Percentiles rank a stretch among this genome's conserved stretches.
phyloP scores from a whole-genome alignment of 2,888 invertebrate genomes.

The Anodontia alba region DNA sequence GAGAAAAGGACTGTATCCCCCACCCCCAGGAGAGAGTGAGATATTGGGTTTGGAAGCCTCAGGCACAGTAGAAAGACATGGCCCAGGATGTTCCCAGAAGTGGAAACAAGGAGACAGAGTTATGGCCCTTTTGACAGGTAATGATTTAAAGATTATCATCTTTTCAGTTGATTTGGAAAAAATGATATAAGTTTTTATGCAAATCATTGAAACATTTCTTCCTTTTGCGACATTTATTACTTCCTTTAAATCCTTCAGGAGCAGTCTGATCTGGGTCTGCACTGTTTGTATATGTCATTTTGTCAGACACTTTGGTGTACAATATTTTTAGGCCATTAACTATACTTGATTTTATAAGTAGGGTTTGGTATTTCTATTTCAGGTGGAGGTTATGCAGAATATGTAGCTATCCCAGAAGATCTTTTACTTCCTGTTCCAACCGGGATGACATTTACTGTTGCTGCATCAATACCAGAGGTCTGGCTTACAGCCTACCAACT shows the following conservation, averaged over 20 bases:
- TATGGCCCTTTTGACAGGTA: conserved; percentile 84
- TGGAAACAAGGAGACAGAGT: conserved; percentile 83
- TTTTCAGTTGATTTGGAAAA: too few species aligned
- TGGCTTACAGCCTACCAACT: conserved; percentile 85
- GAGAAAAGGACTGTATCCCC: conserved; percentile 83
- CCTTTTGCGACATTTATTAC: too few species aligned
- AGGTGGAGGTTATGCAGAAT: conserved; percentile 85
- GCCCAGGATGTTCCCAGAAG: conserved; percentile 70
- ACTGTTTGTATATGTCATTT: too few species aligned
- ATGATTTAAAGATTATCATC: background rate
- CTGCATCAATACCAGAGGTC: conserved; percentile 85
- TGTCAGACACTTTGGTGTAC: too few species aligned
- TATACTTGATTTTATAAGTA: too few species aligned
- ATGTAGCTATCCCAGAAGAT: conserved; percentile 80
- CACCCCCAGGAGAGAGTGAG: conserved; percentile 81
- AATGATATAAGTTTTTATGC: too few species aligned
- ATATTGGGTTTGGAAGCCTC: conserved; percentile 84
- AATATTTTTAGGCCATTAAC: too few species aligned
- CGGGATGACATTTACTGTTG: conserved; percentile 73
- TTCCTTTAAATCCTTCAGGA: too few species aligned
- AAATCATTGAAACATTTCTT: too few species aligned
- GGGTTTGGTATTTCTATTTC: conserved; percentile 14
- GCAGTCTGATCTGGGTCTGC: too few species aligned
- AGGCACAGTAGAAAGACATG: conserved; percentile 79
- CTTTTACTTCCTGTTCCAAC: conserved; percentile 79